These are phyloP conservation scores for Glomeris maerens DNA, from an alignment of 1,140 invertebrate species.

Conservation along the genomic window DNA sequence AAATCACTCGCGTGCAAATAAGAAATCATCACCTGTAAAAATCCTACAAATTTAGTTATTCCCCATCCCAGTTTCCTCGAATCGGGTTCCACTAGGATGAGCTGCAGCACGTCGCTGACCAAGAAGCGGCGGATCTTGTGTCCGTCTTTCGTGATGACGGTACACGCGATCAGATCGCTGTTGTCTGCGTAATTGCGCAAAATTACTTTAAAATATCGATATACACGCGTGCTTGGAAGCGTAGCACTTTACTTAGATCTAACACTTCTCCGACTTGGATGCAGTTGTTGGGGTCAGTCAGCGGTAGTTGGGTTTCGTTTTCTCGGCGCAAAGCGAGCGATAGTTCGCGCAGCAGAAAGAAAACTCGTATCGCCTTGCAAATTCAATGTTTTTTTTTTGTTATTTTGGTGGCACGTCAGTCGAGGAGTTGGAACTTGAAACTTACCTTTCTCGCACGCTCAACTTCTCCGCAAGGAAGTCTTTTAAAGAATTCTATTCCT, in stretches of 20 bases:
- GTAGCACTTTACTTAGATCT: slow-evolving; percentile 66
- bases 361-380: slow-evolving; percentile 71
- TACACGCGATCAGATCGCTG: slow-evolving; percentile 91
- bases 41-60: slow-evolving; percentile 77
- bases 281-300: slow-evolving; percentile 77
- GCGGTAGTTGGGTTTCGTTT: slow-evolving; percentile 68
- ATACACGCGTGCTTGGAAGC: slow-evolving; percentile 15
- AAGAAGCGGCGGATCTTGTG: slow-evolving; percentile 79
- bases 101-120: slow-evolving; percentile 83
- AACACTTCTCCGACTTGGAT: slow-evolving; percentile 82
- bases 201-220: slow-evolving; percentile 7
- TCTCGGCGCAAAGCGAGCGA: slow-evolving; percentile 66
- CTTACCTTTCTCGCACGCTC: slow-evolving; percentile 68
- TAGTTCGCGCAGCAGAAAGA: slow-evolving; percentile 76
- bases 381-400: slow-evolving; percentile 9
- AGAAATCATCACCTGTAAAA: slow-evolving; percentile 35
- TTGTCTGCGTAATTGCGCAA: slow-evolving; percentile 70
- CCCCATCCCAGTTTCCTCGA: slow-evolving; percentile 86
- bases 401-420: neutral
- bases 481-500: slow-evolving; percentile 84
- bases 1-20: too few species aligned
- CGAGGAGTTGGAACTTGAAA: neutral
- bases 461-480: slow-evolving; percentile 90
- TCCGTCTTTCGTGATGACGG: slow-evolving; percentile 76
- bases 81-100: slow-evolving; percentile 94